Evolutionary conservation across 2,113 vertebrate species (phyloP).

Genomic region (Python bivittatus): DNA sequence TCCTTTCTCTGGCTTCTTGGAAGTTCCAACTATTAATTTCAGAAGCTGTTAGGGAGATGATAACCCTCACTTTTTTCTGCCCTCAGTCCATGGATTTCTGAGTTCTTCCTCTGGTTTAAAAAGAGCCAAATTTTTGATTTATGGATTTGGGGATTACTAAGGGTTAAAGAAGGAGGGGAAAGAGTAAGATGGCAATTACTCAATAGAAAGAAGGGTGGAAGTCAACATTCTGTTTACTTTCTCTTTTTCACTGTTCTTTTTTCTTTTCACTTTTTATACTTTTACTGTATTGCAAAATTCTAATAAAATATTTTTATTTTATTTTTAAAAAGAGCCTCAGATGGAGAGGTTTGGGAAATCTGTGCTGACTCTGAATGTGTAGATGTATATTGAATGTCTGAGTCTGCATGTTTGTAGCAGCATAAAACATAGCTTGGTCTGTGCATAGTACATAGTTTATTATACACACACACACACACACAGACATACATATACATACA

Average conservation of each 20-base stretch:
- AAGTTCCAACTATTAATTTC: neutral
- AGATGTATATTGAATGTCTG: neutral
- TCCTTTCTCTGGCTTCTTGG: neutral
- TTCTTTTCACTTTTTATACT: neutral
- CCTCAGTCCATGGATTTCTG: neutral
- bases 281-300: neutral
- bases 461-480: neutral
- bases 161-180: neutral
- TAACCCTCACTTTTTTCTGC: neutral
- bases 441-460: neutral
- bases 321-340: neutral
- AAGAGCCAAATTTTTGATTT: neutral
- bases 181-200: neutral
- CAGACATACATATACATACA: neutral
- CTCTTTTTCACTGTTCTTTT: neutral
- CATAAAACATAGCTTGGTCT: neutral
- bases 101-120: neutral
- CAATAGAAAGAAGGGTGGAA: neutral
- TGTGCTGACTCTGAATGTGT: neutral
- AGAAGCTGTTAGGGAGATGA: neutral
- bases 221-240: neutral
- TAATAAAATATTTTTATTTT: neutral
- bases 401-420: neutral
- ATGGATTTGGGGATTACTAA: neutral
- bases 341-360: neutral